Base-by-base conservation (phyloP, 2,113 vertebrate genomes). In the Tetraodon nigroviridis region DNA sequence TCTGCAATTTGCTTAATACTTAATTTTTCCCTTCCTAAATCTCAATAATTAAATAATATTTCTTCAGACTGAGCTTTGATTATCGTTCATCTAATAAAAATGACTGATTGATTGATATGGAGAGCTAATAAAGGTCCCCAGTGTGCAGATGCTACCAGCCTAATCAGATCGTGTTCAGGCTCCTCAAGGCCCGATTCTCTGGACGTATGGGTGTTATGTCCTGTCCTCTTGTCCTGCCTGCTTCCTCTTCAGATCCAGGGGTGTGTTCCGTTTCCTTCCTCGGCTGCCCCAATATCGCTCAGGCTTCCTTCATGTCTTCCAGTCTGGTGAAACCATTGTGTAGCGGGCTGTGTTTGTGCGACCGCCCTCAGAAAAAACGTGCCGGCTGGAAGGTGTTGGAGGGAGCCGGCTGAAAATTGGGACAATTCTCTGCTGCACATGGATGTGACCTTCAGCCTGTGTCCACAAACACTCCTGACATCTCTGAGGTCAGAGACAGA, bases 181-280 rank as follows among this genome's bases (percentile, higher is more conserved):
- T 47, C 27, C 58, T 55, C 16, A 49, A 68, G 17, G 56, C 61
- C 8, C 67, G 57, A 56, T 45, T 56, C 21, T 69, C 7, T 45
- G 53, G 17, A 37, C 32, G 46, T 59, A 58, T 61, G 49, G 55
- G 40, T 58, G 46, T 51, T 49, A n/a, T 58, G 71, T 83, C 63
- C 61, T 75, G 51, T 70, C 78, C 69, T 71, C 69, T 79, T 80
- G 82, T 81, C 80, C 85, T 79, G 69, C 67, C 83, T 67, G 68
- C 69, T 84, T 87, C 86, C 84, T 77, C 71, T 82, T 87, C 84
- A 75, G 73, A 82, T 79, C 67, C 67, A 86, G 82, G 80, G 86
- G 86, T 82, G 87, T 86, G 84, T 84, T 84, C 78, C 69, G 47
- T 54, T 75, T 82, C 80, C 84, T 86, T 86, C 86, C 86, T 79